Evolutionary conservation across 2,113 vertebrate species (phyloP), one percentile per base, ranked within the genome.

Genomic region (Rhinogobius similis): DNA sequence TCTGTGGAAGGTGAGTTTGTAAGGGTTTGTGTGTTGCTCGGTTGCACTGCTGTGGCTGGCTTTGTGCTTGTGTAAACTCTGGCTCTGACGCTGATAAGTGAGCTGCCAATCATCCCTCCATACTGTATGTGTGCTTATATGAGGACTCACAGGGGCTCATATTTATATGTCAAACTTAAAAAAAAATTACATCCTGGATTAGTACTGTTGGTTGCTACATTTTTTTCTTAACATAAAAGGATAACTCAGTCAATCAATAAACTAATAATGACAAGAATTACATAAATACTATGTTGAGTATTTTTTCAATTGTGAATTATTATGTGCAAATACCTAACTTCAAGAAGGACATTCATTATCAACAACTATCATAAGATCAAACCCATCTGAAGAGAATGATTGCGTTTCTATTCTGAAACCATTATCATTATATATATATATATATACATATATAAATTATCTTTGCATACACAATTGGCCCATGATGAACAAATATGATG

Each of bases 11-110:
- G 24, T 41, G 26, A 20, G 46, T 14, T 44, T 24, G 72, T 73
- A 5, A 5, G 58, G 29, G 58, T 41, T 84, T 86, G 83, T 75
- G 80, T 68, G 77, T 67, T 69, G 79, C 81, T 82, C 76, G 65
- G 76, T 86, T 84, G 81, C 74, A n/a, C 77, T 70, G 72, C 73
- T 86, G 52, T 77, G 83, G 82, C 79, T 86, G 77, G 83, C 80
- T 89, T 86, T 90, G 85, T 85, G 89, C 83, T 87, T 90, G 87
- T 90, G 84, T 88, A 90, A 91, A 90, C 86, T 55, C 69, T 53
- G 76, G 59, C 82, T 87, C 77, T 78, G 58, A 5, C 65, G 44
- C 88, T 90, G 88, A 91, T 90, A 90, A 88, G 84, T 83, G 82
- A 87, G 48, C 84, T 91, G 87, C 79, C 87, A 87, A 70, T 89